A percentile compares a stretch with the other conserved stretches of the same genome.
These are phyloP conservation scores for Otolemur crassicaudatus DNA, from an alignment of 2,797 vertebrate species.

Conservation along the genomic window DNA sequence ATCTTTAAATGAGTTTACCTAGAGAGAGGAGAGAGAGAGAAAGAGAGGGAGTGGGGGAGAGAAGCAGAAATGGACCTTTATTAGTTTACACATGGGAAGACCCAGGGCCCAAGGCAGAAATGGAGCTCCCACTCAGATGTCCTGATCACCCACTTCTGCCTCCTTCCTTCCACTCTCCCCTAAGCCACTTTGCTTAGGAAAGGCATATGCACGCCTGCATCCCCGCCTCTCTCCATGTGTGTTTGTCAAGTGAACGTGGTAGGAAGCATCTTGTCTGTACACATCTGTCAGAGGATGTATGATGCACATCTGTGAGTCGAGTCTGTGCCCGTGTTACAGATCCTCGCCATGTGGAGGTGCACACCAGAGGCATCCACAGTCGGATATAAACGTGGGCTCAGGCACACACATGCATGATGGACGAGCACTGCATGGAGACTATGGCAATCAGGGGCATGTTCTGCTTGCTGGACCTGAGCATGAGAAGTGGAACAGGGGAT, in stretches of 20 bases:
- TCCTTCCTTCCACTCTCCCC: background rate
- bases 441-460: too few species aligned
- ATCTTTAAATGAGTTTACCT: background rate
- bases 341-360: too few species aligned
- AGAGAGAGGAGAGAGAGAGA: too few species aligned
- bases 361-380: background rate
- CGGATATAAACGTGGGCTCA: background rate
- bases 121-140: background rate
- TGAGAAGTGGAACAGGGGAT: background rate
- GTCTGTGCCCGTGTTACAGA: background rate
- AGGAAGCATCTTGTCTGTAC: background rate
- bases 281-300: background rate
- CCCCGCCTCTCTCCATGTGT: background rate
- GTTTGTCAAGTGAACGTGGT: too few species aligned
- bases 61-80: background rate
- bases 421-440: background rate
- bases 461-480: too few species aligned
- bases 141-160: background rate
- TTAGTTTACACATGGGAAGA: background rate
- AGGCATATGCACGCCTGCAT: fast-evolving
- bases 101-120: background rate
- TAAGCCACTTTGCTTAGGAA: background rate
- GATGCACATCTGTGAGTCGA: too few species aligned
- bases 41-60: too few species aligned
- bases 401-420: fast-evolving